Conservation (phyloP, 2,888 invertebrate genomes). For the Ormyrus rosae region DNA sequence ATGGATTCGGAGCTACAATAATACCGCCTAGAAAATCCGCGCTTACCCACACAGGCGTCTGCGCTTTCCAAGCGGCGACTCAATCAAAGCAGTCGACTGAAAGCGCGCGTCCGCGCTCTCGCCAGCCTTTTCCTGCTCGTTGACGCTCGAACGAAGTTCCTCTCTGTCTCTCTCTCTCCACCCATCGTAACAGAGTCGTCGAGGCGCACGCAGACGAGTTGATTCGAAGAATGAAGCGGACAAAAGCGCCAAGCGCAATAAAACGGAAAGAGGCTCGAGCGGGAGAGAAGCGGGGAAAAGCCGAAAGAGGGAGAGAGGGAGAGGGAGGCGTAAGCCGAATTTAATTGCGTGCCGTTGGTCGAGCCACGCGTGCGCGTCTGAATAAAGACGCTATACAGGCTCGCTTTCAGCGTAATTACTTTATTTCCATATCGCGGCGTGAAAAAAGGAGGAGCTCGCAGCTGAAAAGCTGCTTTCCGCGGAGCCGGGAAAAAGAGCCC, state of each 20-base stretch:
- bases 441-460: constrained; percentile 37
- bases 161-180: neutral
- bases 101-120: neutral
- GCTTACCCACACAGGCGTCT: too few relatives aligned
- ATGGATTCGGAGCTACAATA: too few relatives aligned
- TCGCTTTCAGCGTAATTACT: constrained; percentile 60
- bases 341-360: constrained; percentile 56
- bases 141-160: neutral
- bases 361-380: constrained; percentile 6
- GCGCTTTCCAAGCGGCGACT: neutral
- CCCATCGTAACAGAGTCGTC: neutral
- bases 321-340: constrained; percentile 52
- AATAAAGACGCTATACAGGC: constrained; percentile 36
- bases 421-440: constrained; percentile 60
- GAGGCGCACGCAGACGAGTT: constrained; percentile 19
- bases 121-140: constrained; percentile 20
- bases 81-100: constrained; percentile 36
- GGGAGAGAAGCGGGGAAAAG: neutral
- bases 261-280: constrained; percentile 22
- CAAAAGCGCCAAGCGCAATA: constrained; percentile 39
- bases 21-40: too few relatives aligned
- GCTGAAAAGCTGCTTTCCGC: constrained; percentile 53
- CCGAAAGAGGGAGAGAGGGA: neutral
- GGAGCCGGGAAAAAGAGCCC: constrained; percentile 30
- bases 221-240: constrained; percentile 40